Base-by-base conservation (phyloP, 2,113 vertebrate species). In the Sorex araneus region DNA sequence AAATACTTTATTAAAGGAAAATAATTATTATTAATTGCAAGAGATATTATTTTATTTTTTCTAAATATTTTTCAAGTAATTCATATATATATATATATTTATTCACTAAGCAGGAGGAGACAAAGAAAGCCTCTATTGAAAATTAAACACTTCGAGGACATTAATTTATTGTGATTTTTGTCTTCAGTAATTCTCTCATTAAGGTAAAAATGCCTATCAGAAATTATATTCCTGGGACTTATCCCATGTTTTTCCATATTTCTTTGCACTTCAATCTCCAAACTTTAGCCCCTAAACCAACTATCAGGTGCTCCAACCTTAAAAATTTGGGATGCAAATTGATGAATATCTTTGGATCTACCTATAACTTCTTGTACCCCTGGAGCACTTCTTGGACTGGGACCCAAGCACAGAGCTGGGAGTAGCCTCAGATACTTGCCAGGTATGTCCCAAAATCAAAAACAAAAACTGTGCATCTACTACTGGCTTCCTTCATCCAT, bases 61-160 rank as follows among this genome's bases (percentile, higher is more conserved):
- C 13, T 21, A 93, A 92, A 71, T 86, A 90, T 76, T 92, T 83
- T 63, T 25, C 21, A 80, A 28, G 66, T 85, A 25, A 73, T 83
- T 80, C 47, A 64, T 34, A 36, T 13, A 70, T 54, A 19, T 76
- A 79, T 47, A 64, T 34, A 36, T 13, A 70, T 54, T 16, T 76
- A 2, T n/a, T 40, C 9, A 18, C 30, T 54, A 25, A 6, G 0
- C 50, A 27, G 19, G 23, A 36, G 60, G 84, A 60, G 21, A 60
- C 21, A 60, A 23, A 60, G 23, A 60, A 36, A 32, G 1, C 40
- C 43, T 83, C 67, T 71, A 57, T 43, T 21, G 11, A 82, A 19
- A 47, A 83, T 63, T 43, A 81, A 81, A 80, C 27, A 81, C 80
- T 57, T 85, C 67, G 75, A 94, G 21, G 32, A 69, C 15, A 11